A percentile compares a stretch with the other conserved stretches of the same genome.
phyloP scores from a whole-genome alignment of 1,140 invertebrate genomes.

The Brachionus angularis region DNA sequence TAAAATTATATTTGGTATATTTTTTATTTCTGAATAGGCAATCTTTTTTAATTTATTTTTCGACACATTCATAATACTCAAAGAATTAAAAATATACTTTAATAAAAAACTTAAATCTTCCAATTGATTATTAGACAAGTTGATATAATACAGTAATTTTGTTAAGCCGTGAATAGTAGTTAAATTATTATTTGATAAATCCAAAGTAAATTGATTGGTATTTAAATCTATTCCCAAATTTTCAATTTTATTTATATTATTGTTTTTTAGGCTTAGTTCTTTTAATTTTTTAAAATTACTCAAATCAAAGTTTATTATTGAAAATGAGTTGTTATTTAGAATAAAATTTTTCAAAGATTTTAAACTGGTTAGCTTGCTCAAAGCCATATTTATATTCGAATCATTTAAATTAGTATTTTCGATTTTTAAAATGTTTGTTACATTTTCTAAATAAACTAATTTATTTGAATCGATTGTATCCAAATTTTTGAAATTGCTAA shows the following conservation, averaged over 20 bases:
- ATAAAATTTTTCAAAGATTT: background rate
- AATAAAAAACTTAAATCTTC: background rate
- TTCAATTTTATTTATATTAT: background rate
- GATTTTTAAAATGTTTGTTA: too few species aligned
- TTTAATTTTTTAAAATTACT: background rate
- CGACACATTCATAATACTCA: conserved; percentile 1
- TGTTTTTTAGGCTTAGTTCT: background rate
- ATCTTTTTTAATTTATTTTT: background rate
- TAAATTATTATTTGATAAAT: too few species aligned
- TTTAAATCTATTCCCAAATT: too few species aligned
- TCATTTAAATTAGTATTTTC: too few species aligned
- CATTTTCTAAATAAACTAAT: too few species aligned
- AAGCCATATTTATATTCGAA: too few species aligned
- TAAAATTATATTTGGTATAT: background rate
- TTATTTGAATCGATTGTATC: too few species aligned
- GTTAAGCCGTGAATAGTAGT: too few species aligned
- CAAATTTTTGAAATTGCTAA: too few species aligned
- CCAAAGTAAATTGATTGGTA: too few species aligned
- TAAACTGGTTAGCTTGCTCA: too few species aligned
- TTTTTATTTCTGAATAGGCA: background rate
- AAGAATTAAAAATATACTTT: background rate
- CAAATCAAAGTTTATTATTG: background rate
- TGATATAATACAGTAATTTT: background rate
- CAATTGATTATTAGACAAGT: background rate
- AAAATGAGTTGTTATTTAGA: background rate